Base-by-base conservation (phyloP, 2,797 vertebrate genomes). In the Sciurus vulgaris region DNA sequence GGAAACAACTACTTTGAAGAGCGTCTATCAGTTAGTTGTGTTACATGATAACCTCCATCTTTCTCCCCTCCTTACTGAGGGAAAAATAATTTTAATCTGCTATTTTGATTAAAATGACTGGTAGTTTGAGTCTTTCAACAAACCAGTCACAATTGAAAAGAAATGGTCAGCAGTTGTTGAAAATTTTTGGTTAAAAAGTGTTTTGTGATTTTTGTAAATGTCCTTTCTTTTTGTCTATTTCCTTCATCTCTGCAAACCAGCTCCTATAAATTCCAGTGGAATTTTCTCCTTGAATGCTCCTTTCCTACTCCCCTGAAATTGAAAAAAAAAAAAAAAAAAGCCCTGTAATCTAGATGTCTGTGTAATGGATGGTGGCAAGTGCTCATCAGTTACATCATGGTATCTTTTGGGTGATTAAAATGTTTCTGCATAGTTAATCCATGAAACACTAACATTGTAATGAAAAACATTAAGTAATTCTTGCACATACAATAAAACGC, bases 381-480 rank as follows among this genome's bases (percentile, higher is more conserved):
- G 8, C 35, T 0, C 54, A 18, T 47, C 33, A 35, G 61, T 83
- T 86, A 35, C 49, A 88, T 90, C 26, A 2, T 61, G 22, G 9
- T 56, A 28, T 54, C 35, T 90, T 91, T 91, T 18, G 85, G 51
- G 24, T 79, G 63, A 72, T 96, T 93, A 93, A 90, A 82, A 74
- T 8, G 0, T 67, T 67, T 81, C 59, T 85, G 44, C 24, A 65
- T 49, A 83, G 65, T 59, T 74, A 81, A 63, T 65, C 61, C 44
- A 10, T 56, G 61, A 84, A 89, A 76, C 61, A 74, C 33, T 89
- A 67, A 59, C 35, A 85, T 1, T 74, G 38, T 91, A 69, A 78
- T 51, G n/a, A 77, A 94, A 94, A 85, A 51, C 61, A 38, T 28
- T 83, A 72, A 69, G 56, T 51, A 70, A 86, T 9, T 92, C 56